These are phyloP conservation scores for Caenorhabditis japonica DNA, from an alignment of 2,888 invertebrate species.

Conservation along the genomic window DNA sequence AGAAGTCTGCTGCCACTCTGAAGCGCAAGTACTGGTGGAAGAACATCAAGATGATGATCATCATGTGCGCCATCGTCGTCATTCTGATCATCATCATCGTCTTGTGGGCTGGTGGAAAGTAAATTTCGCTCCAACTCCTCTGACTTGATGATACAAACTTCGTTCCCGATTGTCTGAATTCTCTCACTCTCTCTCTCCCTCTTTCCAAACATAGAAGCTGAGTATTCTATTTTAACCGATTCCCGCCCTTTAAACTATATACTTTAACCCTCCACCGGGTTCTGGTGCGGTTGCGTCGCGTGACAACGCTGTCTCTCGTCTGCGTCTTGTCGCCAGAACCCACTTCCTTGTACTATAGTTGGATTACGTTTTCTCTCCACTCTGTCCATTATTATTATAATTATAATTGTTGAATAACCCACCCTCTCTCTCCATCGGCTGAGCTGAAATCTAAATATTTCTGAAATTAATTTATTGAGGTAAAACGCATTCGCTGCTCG, in stretches of 20 bases:
- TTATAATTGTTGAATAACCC: no score
- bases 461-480: slow-evolving; percentile 45
- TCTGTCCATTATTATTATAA: slow-evolving; percentile 26
- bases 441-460: slow-evolving; percentile 38
- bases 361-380: slow-evolving; percentile 20
- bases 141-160: slow-evolving; percentile 30
- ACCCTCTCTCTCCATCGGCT: slow-evolving; percentile 9
- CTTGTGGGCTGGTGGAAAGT: slow-evolving; percentile 72
- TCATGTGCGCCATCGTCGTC: slow-evolving; percentile 76
- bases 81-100: slow-evolving; percentile 75
- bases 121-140: slow-evolving; percentile 10
- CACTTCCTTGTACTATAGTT: slow-evolving; percentile 38
- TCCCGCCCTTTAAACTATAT: no score
- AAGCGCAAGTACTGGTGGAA: slow-evolving; percentile 78
- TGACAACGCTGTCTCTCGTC: no score
- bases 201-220: slow-evolving; percentile 37
- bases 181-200: slow-evolving; percentile 7
- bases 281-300: no score
- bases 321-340: no score
- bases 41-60: slow-evolving; percentile 78
- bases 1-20: slow-evolving; percentile 77
- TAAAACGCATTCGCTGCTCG: slow-evolving; percentile 9
- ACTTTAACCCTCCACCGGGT: no score
- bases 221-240: slow-evolving; percentile 32
- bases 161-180: slow-evolving; percentile 9